Evolutionary conservation across 2,888 invertebrate genomes (phyloP).

Genomic region (Drosophila meridionalis): DNA sequence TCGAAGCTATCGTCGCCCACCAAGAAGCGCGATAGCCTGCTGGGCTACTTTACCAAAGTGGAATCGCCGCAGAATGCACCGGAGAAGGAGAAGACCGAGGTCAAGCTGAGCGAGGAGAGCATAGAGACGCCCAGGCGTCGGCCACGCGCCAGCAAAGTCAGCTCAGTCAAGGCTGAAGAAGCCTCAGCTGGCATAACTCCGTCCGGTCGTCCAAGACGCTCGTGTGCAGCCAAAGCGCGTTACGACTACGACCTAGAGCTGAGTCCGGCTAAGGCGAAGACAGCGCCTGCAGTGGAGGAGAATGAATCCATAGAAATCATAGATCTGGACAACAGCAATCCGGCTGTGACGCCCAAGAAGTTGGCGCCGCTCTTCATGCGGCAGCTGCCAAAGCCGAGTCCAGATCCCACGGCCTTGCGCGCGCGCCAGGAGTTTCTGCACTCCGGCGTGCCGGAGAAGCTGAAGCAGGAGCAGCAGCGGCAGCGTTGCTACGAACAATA

Average conservation of each 20-base stretch:
- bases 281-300: background rate
- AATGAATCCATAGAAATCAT: constrained; percentile 66
- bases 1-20: constrained; percentile 87
- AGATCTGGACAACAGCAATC: constrained; percentile 76
- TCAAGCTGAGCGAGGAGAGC: background rate
- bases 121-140: constrained; percentile 54
- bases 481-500: constrained; percentile 61
- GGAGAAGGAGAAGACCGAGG: background rate
- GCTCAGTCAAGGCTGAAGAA: constrained; percentile 9
- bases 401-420: constrained; percentile 87
- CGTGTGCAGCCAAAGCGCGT: constrained; percentile 80
- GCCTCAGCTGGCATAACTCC: constrained; percentile 42
- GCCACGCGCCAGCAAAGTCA: constrained; percentile 30
- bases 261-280: constrained; percentile 66
- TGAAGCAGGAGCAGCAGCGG: constrained; percentile 87
- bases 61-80: constrained; percentile 65
- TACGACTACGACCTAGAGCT: constrained; percentile 81
- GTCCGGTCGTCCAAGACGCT: constrained; percentile 78
- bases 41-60: constrained; percentile 87
- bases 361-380: constrained; percentile 90
- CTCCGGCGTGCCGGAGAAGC: constrained; percentile 89
- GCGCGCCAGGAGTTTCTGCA: constrained; percentile 90
- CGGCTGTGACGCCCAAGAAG: constrained; percentile 84
- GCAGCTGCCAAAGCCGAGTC: constrained; percentile 86
- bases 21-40: constrained; percentile 87